Evolutionary conservation across 2,888 invertebrate genomes (phyloP), one percentile per base, ranked within the genome.

Genomic region (Trichopoda pennipes): DNA sequence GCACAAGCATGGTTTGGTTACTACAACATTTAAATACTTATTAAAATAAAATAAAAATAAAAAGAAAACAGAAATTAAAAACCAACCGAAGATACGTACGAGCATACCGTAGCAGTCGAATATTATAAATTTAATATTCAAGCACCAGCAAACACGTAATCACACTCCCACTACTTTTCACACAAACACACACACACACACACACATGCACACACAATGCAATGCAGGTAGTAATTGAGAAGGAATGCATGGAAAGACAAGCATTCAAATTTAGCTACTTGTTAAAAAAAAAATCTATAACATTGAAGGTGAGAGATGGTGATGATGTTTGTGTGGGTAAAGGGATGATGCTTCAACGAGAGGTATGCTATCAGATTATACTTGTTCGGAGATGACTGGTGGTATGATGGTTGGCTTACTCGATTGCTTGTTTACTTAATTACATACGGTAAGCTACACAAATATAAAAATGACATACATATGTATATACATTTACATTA

Each of bases 251-350:
- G 44, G 69, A 55, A 63, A 32, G 61, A 21, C 42, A 60, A 47
- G 51, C 70, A 82, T 72, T 70, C 60, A 81, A 69, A 74, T 78
- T 78, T 47, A 81, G 77, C 77, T 78, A 75, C 75, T 82, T 82
- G 70, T 79, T 17, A 2, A 28, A 8, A 28, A 28, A 28, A 28
- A 28, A 28, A 28, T 28, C 28, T 28, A 28, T 28, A 28, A 6
- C 28, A 28, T 28, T 28, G 6, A 28, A 69, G 68, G 58, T 32
- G 23, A 47, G 35, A 47, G 56, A 19, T 51, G 47, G 8, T 42
- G 21, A 23, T 21, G 53, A 32, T 42, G 19, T 8, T 17, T 38
- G 21, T 60, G 64, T 19, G 47, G 68, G 61, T 10, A 55, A 49
- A 53, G 64, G 35, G 61, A 17, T 28, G 53, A 49, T 73, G 60